Percentiles rank a stretch among this genome's conserved stretches.
phyloP scores from a whole-genome alignment of 2,888 invertebrate genomes.

The Cloeon dipterum region DNA sequence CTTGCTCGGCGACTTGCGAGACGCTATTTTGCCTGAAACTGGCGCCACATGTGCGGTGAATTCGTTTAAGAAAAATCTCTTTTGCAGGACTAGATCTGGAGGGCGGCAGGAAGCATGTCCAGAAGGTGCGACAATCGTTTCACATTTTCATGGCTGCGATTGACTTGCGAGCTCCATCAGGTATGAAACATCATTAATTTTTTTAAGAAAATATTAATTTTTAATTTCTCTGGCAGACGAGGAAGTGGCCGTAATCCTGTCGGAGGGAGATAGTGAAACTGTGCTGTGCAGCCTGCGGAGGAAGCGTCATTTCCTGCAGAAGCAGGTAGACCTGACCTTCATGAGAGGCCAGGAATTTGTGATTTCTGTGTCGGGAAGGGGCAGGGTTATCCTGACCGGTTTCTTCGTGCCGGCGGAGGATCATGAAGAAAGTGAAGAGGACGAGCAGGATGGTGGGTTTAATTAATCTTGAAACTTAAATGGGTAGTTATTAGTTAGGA shows the following conservation, averaged over 20 bases:
- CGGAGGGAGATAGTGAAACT: conserved; percentile 47
- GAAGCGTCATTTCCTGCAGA: conserved; percentile 34
- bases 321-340: conserved; percentile 59
- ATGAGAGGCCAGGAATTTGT: conserved; percentile 48
- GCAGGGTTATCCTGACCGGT: conserved; percentile 53
- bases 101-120: conserved; percentile 59
- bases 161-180: conserved; percentile 30
- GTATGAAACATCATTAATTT: too few species aligned
- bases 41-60: too few species aligned
- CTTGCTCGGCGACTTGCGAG: too few species aligned
- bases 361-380: conserved; percentile 50
- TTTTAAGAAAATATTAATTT: background rate
- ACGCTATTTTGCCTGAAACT: too few species aligned
- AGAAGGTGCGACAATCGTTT: conserved; percentile 57
- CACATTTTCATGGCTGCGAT: conserved; percentile 77
- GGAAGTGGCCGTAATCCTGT: conserved; percentile 50
- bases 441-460: conserved; percentile 6
- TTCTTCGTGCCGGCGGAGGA: conserved; percentile 10
- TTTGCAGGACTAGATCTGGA: conserved; percentile 64
- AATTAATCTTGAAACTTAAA: too few species aligned
- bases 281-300: conserved; percentile 47
- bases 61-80: too few species aligned
- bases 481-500: too few species aligned
- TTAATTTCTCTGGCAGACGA: conserved; percentile 11
- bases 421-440: conserved; percentile 7